A percentile compares a stretch with the other conserved stretches of the same genome.
Conservation (phyloP, 2,797 vertebrate species). For the Chelonia mydas region DNA sequence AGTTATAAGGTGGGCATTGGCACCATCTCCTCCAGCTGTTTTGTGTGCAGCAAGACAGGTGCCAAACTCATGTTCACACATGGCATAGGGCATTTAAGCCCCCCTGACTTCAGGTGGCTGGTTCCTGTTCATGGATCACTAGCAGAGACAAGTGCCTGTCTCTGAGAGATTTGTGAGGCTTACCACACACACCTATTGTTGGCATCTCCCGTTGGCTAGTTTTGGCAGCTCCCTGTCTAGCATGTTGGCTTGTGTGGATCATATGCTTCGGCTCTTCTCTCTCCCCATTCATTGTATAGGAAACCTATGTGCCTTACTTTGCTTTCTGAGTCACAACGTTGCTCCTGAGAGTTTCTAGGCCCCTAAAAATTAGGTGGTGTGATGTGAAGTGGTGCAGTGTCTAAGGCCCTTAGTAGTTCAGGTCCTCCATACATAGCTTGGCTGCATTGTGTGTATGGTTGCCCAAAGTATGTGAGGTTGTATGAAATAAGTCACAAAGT, state of each 20-base stretch:
- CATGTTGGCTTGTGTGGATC: neutral
- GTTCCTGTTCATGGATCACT: neutral
- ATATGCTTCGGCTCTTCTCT: neutral
- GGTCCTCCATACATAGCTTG: neutral
- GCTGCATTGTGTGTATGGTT: neutral
- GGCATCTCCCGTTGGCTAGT: too few species aligned
- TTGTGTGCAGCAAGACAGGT: neutral
- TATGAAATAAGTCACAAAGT: neutral
- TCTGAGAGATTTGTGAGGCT: neutral
- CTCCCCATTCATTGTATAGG: neutral
- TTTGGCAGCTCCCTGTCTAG: neutral
- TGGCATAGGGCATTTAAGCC: neutral
- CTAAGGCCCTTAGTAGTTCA: too few species aligned
- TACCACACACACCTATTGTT: neutral
- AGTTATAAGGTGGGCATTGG: neutral
- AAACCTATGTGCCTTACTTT: neutral
- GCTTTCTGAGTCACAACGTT: neutral
- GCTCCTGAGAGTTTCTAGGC: too few species aligned
- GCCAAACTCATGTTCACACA: neutral
- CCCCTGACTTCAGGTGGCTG: neutral
- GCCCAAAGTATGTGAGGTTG: neutral
- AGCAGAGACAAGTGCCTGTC: neutral
- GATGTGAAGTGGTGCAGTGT: too few species aligned
- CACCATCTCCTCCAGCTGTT: neutral
- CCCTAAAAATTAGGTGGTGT: too few species aligned